Evolutionary conservation across 2,797 vertebrate genomes (phyloP).

Genomic region (Rhadinocentrus ornatus): DNA sequence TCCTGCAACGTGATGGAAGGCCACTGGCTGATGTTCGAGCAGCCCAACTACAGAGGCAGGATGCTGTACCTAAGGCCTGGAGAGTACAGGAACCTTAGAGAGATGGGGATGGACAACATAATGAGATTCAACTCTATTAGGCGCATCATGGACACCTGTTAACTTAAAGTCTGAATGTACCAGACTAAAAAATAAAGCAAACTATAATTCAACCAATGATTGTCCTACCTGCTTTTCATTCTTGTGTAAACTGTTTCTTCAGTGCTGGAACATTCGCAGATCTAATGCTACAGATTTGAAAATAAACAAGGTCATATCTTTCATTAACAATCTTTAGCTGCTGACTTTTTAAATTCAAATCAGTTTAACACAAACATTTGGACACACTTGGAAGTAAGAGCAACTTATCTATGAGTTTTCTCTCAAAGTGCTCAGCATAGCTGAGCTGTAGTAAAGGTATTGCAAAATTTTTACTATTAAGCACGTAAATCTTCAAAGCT

Average conservation of each 20-base stretch:
- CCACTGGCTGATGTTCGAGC: conserved; percentile 78
- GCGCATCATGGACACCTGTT: conserved; percentile 68
- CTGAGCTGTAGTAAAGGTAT: neutral
- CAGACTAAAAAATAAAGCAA: conserved; percentile 51
- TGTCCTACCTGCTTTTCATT: neutral
- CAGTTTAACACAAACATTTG: neutral
- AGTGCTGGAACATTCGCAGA: neutral
- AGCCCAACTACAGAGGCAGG: conserved; percentile 68
- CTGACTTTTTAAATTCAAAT: neutral
- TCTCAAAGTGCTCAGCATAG: neutral
- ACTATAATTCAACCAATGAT: conserved; percentile 6
- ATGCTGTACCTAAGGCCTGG: conserved; percentile 75
- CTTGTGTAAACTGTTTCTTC: neutral
- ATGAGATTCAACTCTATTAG: conserved; percentile 60
- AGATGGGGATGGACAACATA: conserved; percentile 49
- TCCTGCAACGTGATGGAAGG: conserved; percentile 79
- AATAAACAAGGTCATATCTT: neutral
- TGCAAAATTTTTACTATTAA: neutral
- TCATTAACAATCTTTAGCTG: neutral
- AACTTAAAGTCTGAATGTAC: conserved; percentile 22
- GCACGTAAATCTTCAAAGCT: neutral
- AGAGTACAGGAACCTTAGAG: conserved; percentile 71
- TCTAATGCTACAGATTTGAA: neutral
- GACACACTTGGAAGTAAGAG: neutral
- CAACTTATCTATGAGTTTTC: neutral